These are phyloP conservation scores for Cliona cf. orientalis DNA, from an alignment of 37 sponge, comb jelly and placozoan species.

Conservation along the genomic window DNA sequence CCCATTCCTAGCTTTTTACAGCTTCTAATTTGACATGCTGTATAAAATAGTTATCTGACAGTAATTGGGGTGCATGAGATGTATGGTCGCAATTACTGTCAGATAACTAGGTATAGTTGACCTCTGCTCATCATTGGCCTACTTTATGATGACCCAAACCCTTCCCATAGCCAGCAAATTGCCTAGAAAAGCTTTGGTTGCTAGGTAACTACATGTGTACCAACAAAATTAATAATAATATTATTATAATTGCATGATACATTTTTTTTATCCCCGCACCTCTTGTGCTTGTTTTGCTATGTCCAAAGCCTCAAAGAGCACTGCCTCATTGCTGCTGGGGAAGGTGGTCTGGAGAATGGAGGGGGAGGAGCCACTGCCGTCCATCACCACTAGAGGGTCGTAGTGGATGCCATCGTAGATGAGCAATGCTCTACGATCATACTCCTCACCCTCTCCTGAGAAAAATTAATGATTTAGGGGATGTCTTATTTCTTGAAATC, in stretches of 20 bases:
- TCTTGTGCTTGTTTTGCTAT: constrained; percentile 65
- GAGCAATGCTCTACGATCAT: constrained; percentile 41
- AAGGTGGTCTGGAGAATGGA: constrained; percentile 59
- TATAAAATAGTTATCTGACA: no score
- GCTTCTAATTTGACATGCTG: no score
- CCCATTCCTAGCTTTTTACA: no score
- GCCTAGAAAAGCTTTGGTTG: not conserved
- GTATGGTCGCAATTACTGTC: constrained; percentile 63
- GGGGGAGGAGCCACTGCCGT: not conserved
- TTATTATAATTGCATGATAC: not conserved
- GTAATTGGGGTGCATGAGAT: no score
- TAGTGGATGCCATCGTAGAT: constrained; percentile 87
- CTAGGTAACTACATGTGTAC: not conserved
- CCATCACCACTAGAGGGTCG: constrained; percentile 67
- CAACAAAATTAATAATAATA: not conserved
- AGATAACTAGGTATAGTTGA: no score
- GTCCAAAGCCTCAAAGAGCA: constrained; percentile 42
- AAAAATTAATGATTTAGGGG: no score
- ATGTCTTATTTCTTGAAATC: no score
- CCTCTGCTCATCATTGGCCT: no score
- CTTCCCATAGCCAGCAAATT: constrained; percentile 18
- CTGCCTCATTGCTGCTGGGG: constrained; percentile 25
- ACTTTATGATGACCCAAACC: no score
- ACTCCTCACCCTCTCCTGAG: constrained; percentile 45
- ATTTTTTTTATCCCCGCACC: constrained; percentile 16